These are phyloP conservation scores for Prionailurus bengalensis DNA, from an alignment of 2,113 vertebrate species.

Conservation along the genomic window DNA sequence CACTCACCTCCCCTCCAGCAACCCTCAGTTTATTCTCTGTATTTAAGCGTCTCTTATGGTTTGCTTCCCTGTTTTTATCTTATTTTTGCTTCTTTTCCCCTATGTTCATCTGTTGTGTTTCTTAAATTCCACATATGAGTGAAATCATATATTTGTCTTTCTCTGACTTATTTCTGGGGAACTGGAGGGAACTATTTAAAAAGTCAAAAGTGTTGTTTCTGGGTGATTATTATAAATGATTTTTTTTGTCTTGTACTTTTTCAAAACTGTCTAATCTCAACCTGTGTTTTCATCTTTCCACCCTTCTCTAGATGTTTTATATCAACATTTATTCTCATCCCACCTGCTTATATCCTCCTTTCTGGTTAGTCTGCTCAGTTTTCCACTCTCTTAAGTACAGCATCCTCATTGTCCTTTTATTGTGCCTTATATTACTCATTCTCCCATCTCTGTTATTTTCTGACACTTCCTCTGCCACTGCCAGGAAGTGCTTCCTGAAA, in stretches of 20 bases:
- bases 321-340: not conserved
- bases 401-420: not conserved
- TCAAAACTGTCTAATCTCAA: not conserved
- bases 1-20: too few relatives aligned
- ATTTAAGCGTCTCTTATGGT: too few relatives aligned
- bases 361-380: not conserved
- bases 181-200: not conserved
- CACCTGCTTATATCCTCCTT: not conserved
- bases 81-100: too few relatives aligned
- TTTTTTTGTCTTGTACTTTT: conserved; percentile 32
- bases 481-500: not conserved
- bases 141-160: too few relatives aligned
- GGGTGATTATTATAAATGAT: not conserved
- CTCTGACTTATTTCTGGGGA: too few relatives aligned
- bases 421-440: not conserved
- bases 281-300: not conserved
- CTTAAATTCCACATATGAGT: too few relatives aligned
- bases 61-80: too few relatives aligned
- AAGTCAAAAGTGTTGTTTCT: not conserved
- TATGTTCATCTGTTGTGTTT: too few relatives aligned
- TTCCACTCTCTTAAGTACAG: not conserved
- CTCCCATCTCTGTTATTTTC: not conserved
- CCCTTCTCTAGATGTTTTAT: not conserved
- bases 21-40: too few relatives aligned
- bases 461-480: not conserved